phyloP scores from a whole-genome alignment of 2,797 vertebrate species.

The Hephaestus fuliginosus region DNA sequence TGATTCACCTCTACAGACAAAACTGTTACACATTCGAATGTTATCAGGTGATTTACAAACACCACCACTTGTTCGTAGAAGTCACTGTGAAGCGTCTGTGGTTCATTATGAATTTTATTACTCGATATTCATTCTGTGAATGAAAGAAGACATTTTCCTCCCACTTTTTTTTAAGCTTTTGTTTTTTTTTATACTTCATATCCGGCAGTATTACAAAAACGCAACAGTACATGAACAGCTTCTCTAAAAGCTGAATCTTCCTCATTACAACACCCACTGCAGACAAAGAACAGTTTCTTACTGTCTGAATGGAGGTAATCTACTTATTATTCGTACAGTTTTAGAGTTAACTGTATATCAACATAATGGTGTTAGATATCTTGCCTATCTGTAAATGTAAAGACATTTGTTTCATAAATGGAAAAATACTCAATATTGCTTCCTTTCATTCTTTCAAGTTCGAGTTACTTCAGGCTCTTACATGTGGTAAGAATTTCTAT shows the following conservation, averaged over 20 bases:
- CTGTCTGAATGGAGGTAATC: background rate
- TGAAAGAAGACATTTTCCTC: conserved; percentile 69
- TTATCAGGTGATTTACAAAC: conserved; percentile 5
- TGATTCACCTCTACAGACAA: background rate
- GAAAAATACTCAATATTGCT: conserved; percentile 24
- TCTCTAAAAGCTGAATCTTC: background rate
- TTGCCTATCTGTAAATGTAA: conserved; percentile 21
- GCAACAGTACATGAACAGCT: background rate
- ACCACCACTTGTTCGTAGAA: conserved; percentile 28
- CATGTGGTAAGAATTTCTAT: background rate
- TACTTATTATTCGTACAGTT: conserved; percentile 32
- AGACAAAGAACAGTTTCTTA: conserved; percentile 17
- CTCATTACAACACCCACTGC: background rate
- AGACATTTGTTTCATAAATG: conserved; percentile 36
- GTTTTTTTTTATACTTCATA: conserved; percentile 41
- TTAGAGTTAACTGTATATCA: conserved; percentile 3
- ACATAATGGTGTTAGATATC: background rate
- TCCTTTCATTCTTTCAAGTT: conserved; percentile 7
- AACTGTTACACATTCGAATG: conserved; percentile 11
- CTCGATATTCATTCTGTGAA: conserved; percentile 87
- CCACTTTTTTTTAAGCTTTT: conserved; percentile 37
- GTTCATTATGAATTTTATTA: conserved; percentile 61
- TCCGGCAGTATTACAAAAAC: conserved; percentile 32
- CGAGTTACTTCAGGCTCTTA: conserved; percentile 18
- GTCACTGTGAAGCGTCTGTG: conserved; percentile 14